Conservation (phyloP, 2,113 vertebrate genomes). For the Fukomys damarensis region DNA sequence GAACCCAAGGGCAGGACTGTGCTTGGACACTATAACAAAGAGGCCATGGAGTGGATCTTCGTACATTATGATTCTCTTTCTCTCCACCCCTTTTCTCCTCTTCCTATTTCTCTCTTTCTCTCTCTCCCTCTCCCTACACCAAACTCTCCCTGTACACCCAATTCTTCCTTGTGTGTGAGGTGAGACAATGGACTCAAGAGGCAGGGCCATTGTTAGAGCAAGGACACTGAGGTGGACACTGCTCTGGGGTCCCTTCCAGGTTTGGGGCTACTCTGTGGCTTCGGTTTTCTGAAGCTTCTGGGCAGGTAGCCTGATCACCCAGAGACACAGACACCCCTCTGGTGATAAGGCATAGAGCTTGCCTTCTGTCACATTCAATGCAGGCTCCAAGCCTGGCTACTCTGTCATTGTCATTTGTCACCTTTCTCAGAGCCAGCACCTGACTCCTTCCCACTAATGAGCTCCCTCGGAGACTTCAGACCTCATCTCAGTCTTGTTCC, state of each 20-base stretch:
- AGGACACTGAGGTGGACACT: not conserved
- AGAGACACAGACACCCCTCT: not conserved
- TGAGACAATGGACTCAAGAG: not conserved
- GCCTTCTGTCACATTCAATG: not conserved
- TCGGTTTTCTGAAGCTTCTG: not conserved
- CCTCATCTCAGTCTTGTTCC: not conserved
- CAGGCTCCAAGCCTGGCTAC: not conserved
- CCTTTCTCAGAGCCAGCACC: not conserved
- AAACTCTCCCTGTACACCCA: not conserved
- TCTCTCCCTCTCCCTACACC: not conserved
- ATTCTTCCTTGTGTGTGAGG: not conserved
- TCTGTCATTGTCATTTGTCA: not conserved
- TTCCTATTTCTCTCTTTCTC: not conserved
- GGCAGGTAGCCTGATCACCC: not conserved
- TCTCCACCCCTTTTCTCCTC: not conserved
- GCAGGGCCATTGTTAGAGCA: too few relatives aligned
- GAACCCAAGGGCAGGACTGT: not conserved
- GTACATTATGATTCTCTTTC: not conserved
- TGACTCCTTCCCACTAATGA: not conserved
- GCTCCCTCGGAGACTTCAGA: not conserved
- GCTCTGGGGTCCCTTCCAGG: not conserved
- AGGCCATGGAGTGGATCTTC: accelerated
- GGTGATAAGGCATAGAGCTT: not conserved
- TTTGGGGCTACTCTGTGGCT: not conserved
- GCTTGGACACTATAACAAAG: not conserved